These are phyloP conservation scores for Myotis findleyi DNA, from an alignment of 2,797 vertebrate genomes.

Conservation along the genomic window DNA sequence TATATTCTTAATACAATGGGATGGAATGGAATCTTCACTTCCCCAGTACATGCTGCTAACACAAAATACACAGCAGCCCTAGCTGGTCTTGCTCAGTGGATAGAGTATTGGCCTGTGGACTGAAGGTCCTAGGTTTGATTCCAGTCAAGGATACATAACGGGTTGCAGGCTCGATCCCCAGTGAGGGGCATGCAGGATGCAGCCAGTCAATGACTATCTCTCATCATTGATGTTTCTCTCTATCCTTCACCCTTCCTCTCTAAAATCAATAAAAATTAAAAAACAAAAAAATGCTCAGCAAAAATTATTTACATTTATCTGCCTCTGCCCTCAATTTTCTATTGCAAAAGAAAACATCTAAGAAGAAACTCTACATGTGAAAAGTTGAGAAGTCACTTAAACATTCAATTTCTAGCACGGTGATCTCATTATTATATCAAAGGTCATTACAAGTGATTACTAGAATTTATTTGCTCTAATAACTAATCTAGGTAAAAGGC, in stretches of 20 bases:
- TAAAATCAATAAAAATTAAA: too few species aligned
- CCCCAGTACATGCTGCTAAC: background rate
- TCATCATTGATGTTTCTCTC: too few species aligned
- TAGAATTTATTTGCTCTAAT: slow-evolving; percentile 7
- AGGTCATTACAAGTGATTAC: background rate
- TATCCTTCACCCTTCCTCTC: too few species aligned
- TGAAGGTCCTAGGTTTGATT: too few species aligned
- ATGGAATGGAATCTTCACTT: background rate
- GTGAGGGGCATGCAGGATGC: too few species aligned
- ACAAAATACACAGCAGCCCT: background rate
- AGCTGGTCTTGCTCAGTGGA: too few species aligned
- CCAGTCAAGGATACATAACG: too few species aligned
- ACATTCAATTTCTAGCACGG: background rate
- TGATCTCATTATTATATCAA: background rate
- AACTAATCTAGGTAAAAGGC: background rate
- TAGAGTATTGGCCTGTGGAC: too few species aligned
- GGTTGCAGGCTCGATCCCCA: too few species aligned
- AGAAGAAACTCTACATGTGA: background rate
- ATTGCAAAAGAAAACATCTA: background rate
- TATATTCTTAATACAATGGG: background rate
- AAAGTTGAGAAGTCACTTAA: slow-evolving; percentile 24
- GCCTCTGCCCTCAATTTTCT: background rate
- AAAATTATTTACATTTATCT: background rate
- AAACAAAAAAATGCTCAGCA: background rate
- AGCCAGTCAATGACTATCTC: too few species aligned